These are phyloP conservation scores for Corvus hawaiiensis DNA, from an alignment of 2,113 vertebrate genomes.

Conservation along the genomic window DNA sequence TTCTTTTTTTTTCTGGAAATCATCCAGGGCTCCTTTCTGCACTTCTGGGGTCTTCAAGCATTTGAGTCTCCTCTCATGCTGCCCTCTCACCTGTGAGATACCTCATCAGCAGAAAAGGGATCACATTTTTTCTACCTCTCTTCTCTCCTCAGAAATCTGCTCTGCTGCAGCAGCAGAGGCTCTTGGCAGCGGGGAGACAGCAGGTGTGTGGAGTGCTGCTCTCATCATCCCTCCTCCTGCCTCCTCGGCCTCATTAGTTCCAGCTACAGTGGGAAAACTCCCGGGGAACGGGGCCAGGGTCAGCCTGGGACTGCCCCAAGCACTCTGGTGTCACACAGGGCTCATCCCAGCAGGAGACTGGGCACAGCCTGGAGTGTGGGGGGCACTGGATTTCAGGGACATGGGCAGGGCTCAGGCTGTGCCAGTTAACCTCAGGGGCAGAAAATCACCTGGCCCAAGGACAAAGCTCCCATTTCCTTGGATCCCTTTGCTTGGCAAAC, in stretches of 20 bases:
- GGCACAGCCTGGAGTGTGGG: background rate
- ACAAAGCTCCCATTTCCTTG: background rate
- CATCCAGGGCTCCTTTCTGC: background rate
- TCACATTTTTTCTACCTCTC: background rate
- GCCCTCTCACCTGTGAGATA: background rate
- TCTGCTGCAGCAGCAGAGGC: background rate
- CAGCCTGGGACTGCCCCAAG: background rate
- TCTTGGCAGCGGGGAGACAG: background rate
- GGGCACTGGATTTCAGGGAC: background rate
- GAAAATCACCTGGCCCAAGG: background rate
- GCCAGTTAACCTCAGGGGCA: background rate
- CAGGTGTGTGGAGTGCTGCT: background rate
- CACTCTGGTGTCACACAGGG: rapidly evolving
- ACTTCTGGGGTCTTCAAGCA: background rate
- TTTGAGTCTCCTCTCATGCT: background rate
- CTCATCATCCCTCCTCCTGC: background rate
- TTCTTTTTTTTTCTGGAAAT: background rate
- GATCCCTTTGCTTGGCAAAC: background rate
- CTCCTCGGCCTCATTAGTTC: background rate
- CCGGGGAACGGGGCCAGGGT: background rate
- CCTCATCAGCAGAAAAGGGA: background rate
- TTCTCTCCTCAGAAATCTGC: background rate
- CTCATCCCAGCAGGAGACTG: background rate
- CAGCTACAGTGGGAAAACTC: background rate
- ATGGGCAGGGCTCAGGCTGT: rapidly evolving